Percentiles rank a stretch among this genome's conserved stretches.
phyloP scores from a whole-genome alignment of 2,888 invertebrate genomes.

The Bruchidius siliquastri region DNA sequence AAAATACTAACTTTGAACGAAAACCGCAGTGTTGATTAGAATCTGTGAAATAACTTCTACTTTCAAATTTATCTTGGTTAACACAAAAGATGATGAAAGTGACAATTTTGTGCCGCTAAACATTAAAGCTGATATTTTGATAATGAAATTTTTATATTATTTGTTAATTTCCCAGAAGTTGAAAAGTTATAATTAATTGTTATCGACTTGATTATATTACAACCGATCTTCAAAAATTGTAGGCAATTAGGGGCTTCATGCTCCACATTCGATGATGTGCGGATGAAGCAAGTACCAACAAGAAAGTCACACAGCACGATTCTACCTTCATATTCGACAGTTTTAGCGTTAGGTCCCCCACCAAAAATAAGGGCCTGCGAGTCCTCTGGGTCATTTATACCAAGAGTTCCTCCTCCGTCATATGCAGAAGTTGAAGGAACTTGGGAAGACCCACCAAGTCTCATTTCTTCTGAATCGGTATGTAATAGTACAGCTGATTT shows the following conservation, averaged over 20 bases:
- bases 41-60: no score
- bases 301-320: conserved; percentile 11
- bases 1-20: no score
- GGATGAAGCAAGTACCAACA: not conserved
- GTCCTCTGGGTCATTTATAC: conserved; percentile 24
- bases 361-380: conserved; percentile 1
- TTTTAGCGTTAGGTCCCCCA: conserved; percentile 25
- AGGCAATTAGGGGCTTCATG: not conserved
- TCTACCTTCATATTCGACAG: conserved; percentile 40
- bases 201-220: no score
- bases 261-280: not conserved
- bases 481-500: no score
- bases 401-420: conserved; percentile 32
- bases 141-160: no score
- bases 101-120: no score
- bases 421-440: conserved; percentile 33
- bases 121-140: no score
- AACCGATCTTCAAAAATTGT: not conserved
- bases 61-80: no score
- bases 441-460: conserved; percentile 25
- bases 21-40: no score
- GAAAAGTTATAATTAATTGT: no score
- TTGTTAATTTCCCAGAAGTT: no score
- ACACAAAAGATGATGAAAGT: no score
- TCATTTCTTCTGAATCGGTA: conserved; percentile 20